Evolutionary conservation across 2,888 invertebrate genomes (phyloP), one percentile per base, ranked within the genome.

Genomic region (Lamellibrachia columna): DNA sequence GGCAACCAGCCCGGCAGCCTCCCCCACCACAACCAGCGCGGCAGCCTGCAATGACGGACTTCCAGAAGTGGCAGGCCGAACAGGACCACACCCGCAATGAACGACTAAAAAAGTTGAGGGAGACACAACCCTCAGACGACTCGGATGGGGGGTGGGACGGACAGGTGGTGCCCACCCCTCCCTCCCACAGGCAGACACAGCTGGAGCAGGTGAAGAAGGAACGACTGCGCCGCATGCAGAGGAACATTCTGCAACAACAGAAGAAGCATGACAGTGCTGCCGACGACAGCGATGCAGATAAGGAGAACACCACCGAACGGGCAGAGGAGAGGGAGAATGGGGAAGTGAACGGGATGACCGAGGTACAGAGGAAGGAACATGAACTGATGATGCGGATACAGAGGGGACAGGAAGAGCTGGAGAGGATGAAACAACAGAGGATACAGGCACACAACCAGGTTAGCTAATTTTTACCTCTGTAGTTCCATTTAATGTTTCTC

Each of bases 1-100:
- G 22, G 75, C 75, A 75, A 75, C 75, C 75, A 75, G 75, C 75
- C 15, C 91, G 15, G 53, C 91, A 22, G 15, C 91, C 53, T 22
- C 91, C 91, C 28, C 52, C 91, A n/a, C 90, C 90, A 90, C 90
- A 15, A 22, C 22, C 90, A 91, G 91, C 53, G 15, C 91, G 52
- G 53, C 52, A 52, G n/a, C 52, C 91, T 4, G 53, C 22, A 55
- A 53, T 15, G 90, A 91, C 94, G 7, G 95, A 96, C 92, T 96
- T 95, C 92, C 95, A 95, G 92, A 95, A 95, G 92, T 96, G 95
- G 95, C 95, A 95, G 93, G 90, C 93, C 92, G 95, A 96, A 75
- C 95, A 95, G 92, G 94, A 95, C 91, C 92, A 93, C 40, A 93
- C 94, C 0, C 92, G 95, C 53, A 94, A 94, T 53, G 94, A 95